Base-by-base conservation (phyloP, 2,888 invertebrate species). In the Griposia aprilina region DNA sequence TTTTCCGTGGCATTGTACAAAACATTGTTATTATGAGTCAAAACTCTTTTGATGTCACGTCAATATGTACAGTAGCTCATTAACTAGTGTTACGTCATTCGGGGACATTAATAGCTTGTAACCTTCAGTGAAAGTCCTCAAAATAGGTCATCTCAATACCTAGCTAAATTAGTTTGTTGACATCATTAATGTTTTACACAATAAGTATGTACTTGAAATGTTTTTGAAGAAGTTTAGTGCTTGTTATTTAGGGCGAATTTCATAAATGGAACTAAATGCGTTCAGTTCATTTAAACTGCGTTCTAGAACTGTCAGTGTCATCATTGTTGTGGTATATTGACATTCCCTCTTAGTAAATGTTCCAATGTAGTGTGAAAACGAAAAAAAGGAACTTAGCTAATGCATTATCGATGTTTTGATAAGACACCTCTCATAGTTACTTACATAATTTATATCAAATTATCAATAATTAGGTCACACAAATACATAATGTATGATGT, bases 61-160 rank as follows among this genome's bases (percentile, higher is more conserved):
- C 70, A 88, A 69, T 74, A 72, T 82, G 76, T 72, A 87, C 80
- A 75, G 66, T 78, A 80, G 72, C 68, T 78, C 36, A 52, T 36
- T 73, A 59, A 65, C 41, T 78, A 41, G 11, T 10, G 57, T 77
- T 63, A 77, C 75, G 71, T 79, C 74, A 79, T 73, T 76, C 36
- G 15, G 59, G 69, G 59, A 81, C 76, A 66, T 72, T 68, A 83
- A 67, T 77, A 76, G 59, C 57, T 77, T 55, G 15, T 89, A 80
- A 86, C 81, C 76, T 86, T 86, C 71, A 82, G 78, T 71, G 81
- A 80, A 89, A 88, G 74, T 85, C 23, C 26, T 26, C 55, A 66
- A 87, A 81, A 87, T 84, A 76, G 82, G 72, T 80, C 75, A 74
- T 62, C 50, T 60, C 68, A 69, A 68, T 73, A 78, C 65, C 55